Conservation (phyloP, 2,888 invertebrate genomes). For the Cylloceria caligata region DNA sequence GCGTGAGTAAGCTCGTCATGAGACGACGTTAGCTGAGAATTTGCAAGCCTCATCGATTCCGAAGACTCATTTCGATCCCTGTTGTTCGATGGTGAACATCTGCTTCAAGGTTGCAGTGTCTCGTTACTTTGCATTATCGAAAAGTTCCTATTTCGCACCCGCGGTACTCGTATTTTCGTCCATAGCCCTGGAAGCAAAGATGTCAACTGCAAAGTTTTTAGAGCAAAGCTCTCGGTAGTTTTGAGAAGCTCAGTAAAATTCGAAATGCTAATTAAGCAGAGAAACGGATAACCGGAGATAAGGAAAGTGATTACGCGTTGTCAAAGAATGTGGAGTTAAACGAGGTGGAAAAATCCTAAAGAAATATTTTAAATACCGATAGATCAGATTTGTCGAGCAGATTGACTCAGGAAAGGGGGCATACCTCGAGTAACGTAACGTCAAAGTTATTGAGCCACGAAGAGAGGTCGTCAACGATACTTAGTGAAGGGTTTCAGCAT, state of each 20-base stretch:
- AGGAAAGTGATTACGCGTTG: neutral
- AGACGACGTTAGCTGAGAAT: neutral
- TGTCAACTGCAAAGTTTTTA: too few species aligned
- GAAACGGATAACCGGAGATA: neutral
- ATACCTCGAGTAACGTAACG: conserved; percentile 34
- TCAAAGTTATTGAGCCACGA: conserved; percentile 51
- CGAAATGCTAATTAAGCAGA: neutral
- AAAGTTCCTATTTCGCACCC: neutral
- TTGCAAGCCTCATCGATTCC: conserved; percentile 20
- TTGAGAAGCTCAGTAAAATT: neutral
- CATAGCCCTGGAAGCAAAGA: too few species aligned
- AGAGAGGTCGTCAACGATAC: conserved; percentile 51
- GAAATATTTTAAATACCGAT: conserved; percentile 25
- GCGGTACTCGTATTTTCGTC: too few species aligned
- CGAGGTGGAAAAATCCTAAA: neutral
- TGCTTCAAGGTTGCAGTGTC: neutral
- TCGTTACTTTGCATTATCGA: neutral
- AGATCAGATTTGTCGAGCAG: conserved; percentile 14
- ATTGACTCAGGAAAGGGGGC: conserved; percentile 17
- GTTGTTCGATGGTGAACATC: neutral
- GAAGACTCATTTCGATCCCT: conserved; percentile 22
- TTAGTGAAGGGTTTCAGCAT: conserved; percentile 19
- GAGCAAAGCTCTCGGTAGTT: neutral
- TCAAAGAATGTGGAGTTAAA: neutral
- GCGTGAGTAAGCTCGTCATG: conserved; percentile 40